Percentiles rank a stretch among this genome's conserved stretches.
Conservation (phyloP, 1,140 invertebrate genomes). For the Aricia agestis region DNA sequence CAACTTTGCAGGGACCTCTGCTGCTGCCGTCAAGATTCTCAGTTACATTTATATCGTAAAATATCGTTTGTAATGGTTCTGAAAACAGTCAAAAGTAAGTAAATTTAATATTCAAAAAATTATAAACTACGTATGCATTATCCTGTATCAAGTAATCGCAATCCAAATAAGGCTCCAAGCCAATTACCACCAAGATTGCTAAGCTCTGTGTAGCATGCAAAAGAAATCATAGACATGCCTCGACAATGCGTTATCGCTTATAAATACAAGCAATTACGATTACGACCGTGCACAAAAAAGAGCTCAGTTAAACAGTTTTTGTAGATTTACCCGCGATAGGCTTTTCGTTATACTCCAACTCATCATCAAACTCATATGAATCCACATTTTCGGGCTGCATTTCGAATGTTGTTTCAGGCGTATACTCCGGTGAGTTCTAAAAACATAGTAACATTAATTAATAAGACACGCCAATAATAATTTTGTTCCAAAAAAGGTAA, state of each 20-base stretch:
- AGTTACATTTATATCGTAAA: conserved; percentile 50
- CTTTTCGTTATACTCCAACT: conserved; percentile 6
- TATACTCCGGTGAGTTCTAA: conserved; percentile 36
- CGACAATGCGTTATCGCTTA: background rate
- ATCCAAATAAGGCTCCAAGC: no score
- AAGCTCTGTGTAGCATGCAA: no score
- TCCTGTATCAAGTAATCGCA: no score
- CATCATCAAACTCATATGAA: conserved; percentile 25
- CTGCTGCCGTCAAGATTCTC: conserved; percentile 48
- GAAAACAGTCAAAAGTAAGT: no score
- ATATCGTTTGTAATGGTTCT: conserved; percentile 16
- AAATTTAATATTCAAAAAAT: no score
- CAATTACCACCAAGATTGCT: no score
- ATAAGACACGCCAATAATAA: background rate
- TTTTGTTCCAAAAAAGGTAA: background rate
- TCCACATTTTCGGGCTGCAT: conserved; percentile 39
- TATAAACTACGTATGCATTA: no score
- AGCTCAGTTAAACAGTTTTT: no score
- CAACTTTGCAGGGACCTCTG: conserved; percentile 41
- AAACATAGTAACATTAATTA: background rate
- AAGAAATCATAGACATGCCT: no score
- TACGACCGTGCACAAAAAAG: no score
- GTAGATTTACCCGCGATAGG: conserved; percentile 22
- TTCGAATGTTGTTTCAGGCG: conserved; percentile 51
- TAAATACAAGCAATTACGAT: no score